phyloP scores from a whole-genome alignment of 2,797 vertebrate genomes.

The Lepilemur ruficaudatus region DNA sequence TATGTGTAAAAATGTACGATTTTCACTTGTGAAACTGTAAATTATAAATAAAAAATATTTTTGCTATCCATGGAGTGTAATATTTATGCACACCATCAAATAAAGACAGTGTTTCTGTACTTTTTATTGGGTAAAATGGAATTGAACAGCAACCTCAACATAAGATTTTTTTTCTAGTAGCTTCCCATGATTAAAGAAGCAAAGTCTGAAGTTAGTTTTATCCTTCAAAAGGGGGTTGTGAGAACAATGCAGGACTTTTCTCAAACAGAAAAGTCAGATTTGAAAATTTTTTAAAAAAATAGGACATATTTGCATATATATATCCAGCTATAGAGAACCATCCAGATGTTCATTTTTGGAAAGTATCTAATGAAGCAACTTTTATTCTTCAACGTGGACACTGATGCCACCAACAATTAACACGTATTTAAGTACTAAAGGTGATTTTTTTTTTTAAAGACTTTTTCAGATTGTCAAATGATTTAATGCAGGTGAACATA shows the following conservation, averaged over 20 bases:
- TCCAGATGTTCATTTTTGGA: conserved; percentile 68
- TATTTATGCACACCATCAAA: conserved; percentile 91
- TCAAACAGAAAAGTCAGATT: conserved; percentile 72
- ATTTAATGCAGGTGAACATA: conserved; percentile 80
- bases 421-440: conserved; percentile 81
- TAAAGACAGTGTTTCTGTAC: conserved; percentile 85
- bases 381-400: conserved; percentile 78
- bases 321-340: conserved; percentile 56
- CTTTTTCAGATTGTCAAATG: conserved; percentile 77
- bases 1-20: conserved; percentile 92
- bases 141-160: conserved; percentile 72
- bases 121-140: conserved; percentile 83
- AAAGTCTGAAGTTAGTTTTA: conserved; percentile 74
- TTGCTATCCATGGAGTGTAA: conserved; percentile 96
- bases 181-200: conserved; percentile 67
- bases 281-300: conserved; percentile 48
- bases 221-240: conserved; percentile 67
- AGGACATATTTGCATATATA: conserved; percentile 66
- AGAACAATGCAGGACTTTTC: conserved; percentile 68
- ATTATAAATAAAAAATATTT: conserved; percentile 99
- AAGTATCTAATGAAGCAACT: conserved; percentile 72
- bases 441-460: conserved; percentile 72
- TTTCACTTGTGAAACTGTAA: conserved; percentile 93
- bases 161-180: conserved; percentile 74
- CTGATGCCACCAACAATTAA: conserved; percentile 83